Percentiles rank a stretch among this genome's conserved stretches.
These are phyloP conservation scores for Mormyrops boulengeri DNA, from an alignment of 2,797 vertebrate species.

Conservation along the genomic window DNA sequence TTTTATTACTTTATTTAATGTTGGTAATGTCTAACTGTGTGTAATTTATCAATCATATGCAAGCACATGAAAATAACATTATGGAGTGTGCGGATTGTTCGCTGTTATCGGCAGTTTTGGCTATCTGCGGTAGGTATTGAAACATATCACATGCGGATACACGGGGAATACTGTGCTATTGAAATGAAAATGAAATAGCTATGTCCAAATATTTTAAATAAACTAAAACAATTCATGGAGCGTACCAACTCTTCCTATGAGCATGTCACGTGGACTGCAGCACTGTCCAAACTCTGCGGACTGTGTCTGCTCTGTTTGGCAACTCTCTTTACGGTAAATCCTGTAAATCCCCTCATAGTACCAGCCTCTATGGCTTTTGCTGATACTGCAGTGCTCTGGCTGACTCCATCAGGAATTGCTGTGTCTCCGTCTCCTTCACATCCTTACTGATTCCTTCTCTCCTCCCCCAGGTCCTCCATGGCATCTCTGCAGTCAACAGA, in stretches of 20 bases:
- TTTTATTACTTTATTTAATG: too few relatives aligned
- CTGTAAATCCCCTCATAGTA: not conserved
- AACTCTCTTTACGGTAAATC: not conserved
- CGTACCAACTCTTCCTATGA: not conserved
- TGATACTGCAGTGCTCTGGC: not conserved
- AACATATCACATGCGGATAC: not conserved
- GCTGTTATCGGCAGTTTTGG: not conserved
- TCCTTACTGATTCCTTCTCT: not conserved
- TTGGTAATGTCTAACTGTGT: too few relatives aligned
- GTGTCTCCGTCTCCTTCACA: not conserved
- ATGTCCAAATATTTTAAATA: not conserved
- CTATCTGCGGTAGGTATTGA: not conserved
- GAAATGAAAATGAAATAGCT: not conserved
- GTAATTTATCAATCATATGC: not conserved
- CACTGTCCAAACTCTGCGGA: not conserved
- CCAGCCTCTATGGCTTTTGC: not conserved
- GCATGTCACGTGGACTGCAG: not conserved
- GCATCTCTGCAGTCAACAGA: constrained; percentile 77
- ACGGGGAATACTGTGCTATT: not conserved
- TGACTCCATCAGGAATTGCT: not conserved
- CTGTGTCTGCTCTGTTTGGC: not conserved
- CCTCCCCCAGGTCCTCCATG: constrained; percentile 69
- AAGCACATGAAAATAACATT: not conserved
- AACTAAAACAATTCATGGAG: not conserved
- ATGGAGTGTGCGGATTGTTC: not conserved